Evolutionary conservation across 37 sponge, comb jelly and placozoan genomes (phyloP), one percentile per base, ranked within the genome.

Genomic region (Crambe crambe): DNA sequence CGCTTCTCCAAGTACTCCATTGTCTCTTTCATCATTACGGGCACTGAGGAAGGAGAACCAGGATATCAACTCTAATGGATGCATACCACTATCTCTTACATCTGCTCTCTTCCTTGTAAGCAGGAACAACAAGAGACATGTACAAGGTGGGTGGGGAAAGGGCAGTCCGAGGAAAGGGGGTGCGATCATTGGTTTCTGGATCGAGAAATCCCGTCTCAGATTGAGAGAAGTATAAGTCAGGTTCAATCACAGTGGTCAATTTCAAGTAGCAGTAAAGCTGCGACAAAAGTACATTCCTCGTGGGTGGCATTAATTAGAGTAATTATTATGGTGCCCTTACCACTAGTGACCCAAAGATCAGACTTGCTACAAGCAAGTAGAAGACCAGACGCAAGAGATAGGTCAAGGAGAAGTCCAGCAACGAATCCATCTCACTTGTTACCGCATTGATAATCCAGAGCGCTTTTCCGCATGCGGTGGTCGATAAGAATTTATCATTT

Each of bases 71-170:
- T 43, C 27, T 15, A 12, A 27, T 42, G 51, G 51, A 40, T 47
- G 5, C 44, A 20, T 12, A 10, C 69, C 30, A 9, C 18, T 18
- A 23, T 40, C 44, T 35, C 96, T 86, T 66, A 96, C 91, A 65
- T 80, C 94, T 83, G 34, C 76, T 78, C 51, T 94, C 88, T 68
- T 98, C 99, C 56, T 96, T 98, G 80, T 98, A 98, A 1, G 99
- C 84, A 8, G 99, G 99, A 0, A 94, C 95, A 17, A 98, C 83
- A 17, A 98, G 68, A 29, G 89, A 79, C 44, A 98, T 73, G 51
- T 82, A 71, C 9, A 96, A 2, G 12, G 94, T 65, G n/a, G 99
- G 86, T 29, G 71, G 73, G 51, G 73, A 37, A 35, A 85, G 85
- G 5, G 82, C 51, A 18, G 90, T 69, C 10, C 75, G 68, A 1